Evolutionary conservation across 2,797 vertebrate genomes (phyloP), one percentile per base, ranked within the genome.

Genomic region (Eulemur albifrons): DNA sequence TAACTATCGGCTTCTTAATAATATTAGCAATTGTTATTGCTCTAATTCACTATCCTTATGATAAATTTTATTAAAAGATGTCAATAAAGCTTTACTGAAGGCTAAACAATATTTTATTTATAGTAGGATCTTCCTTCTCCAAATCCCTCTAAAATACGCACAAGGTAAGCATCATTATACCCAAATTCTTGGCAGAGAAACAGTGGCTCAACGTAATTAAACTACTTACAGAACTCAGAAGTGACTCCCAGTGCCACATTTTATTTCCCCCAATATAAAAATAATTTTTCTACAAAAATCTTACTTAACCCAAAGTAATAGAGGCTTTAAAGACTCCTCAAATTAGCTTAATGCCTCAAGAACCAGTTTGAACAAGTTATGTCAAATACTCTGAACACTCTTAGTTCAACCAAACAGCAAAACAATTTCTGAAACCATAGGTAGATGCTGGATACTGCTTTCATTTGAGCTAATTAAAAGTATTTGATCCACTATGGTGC

Each of bases 401-500:
- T 88, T 96, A 97, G 67, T 94, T 98, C 82, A 80, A 70, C 88
- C 90, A 97, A 97, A 97, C 50, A 97, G 88, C 85, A 96, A 93
- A 97, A 97, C 88, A 96, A 96, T 97, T 96, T 97, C 97, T 30
- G 65, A 97, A 96, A 89, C 57, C 90, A 96, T 75, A 90, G 90
- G 82, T 40, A 97, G 59, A 32, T 97, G 75, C 85, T 72, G 94
- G 92, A 85, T 97, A 73, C 1, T 4, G 83, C 95, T 97, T 45
- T 97, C 89, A 97, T 95, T 96, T 96, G 88, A 96, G 92, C 97
- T 97, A 98, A 97, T 97, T 96, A 97, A 1, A 79, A 97, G 95
- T 96, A 93, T 97, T 97, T 96, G 92, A 97, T 96, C 94, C 97
- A 98, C 86, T 95, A 92, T 90, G 63, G 59, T 69, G 23, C 90